These are phyloP conservation scores for Spatulosminthurus flaviceps DNA, from an alignment of 2,888 invertebrate genomes.

Conservation along the genomic window DNA sequence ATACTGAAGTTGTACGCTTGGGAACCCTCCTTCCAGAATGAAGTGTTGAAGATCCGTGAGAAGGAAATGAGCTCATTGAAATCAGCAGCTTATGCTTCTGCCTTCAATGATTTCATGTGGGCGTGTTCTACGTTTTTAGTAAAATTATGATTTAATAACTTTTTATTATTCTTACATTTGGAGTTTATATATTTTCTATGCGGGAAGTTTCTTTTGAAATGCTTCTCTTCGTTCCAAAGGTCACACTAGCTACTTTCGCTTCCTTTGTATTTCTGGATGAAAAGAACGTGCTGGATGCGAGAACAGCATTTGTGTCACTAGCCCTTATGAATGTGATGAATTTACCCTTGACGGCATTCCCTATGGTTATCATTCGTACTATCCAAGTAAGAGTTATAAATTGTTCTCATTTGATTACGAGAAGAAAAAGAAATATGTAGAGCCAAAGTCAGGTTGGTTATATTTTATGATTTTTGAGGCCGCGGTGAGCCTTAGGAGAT, in stretches of 20 bases:
- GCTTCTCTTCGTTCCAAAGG: no score
- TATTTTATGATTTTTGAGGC: background rate
- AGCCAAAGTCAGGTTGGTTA: no score
- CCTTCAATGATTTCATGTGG: conserved; percentile 68
- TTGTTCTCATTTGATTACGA: no score
- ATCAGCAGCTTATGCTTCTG: conserved; percentile 85
- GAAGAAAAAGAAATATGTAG: no score
- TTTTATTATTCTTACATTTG: no score
- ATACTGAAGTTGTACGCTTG: conserved; percentile 62
- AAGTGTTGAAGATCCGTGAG: conserved; percentile 81
- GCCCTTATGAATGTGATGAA: conserved; percentile 97
- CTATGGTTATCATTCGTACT: conserved; percentile 91
- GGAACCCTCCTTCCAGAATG: conserved; percentile 59
- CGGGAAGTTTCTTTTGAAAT: no score
- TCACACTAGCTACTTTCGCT: conserved; percentile 76
- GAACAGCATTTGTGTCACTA: conserved; percentile 93
- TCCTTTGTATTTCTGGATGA: conserved; percentile 87
- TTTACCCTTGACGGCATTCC: conserved; percentile 81
- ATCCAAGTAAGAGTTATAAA: conserved; percentile 76
- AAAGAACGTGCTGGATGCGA: conserved; percentile 81
- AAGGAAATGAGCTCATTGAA: conserved; percentile 89
- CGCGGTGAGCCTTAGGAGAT: conserved; percentile 8
- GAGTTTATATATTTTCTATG: no score
- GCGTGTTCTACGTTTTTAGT: background rate
- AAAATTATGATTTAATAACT: no score